These are phyloP conservation scores for Poeciliopsis infans DNA, from an alignment of 2,797 vertebrate species.

Conservation along the genomic window DNA sequence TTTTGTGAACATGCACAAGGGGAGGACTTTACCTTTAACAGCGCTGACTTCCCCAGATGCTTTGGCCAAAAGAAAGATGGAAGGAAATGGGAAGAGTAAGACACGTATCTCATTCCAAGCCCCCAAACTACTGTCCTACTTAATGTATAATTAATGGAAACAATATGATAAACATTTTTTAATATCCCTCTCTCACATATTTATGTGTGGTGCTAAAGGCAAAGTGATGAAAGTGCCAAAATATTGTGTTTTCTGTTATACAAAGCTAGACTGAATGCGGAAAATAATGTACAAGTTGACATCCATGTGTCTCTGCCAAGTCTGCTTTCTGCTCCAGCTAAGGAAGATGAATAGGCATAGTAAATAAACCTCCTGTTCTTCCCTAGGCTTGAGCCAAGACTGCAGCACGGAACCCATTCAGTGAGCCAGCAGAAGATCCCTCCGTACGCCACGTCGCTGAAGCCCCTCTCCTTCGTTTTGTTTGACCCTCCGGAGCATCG, in stretches of 20 bases:
- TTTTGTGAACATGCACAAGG: conserved; percentile 73
- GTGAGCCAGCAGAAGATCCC: conserved; percentile 64
- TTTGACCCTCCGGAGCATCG: conserved; percentile 28
- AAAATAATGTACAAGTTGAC: conserved; percentile 64
- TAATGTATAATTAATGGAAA: conserved; percentile 27
- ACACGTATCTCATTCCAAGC: conserved; percentile 21
- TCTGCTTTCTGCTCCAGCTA: conserved; percentile 60
- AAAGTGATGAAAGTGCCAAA: conserved; percentile 44
- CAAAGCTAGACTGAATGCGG: conserved; percentile 40
- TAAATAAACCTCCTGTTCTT: conserved; percentile 72
- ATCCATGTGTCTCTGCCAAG: conserved; percentile 59
- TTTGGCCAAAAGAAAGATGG: conserved; percentile 76
- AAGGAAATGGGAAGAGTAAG: conserved; percentile 76
- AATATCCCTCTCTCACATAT: conserved; percentile 18
- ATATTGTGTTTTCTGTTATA: conserved; percentile 53
- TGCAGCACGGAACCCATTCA: conserved; percentile 64
- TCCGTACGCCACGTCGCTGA: conserved; percentile 43
- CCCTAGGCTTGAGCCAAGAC: conserved; percentile 74
- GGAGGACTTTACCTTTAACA: conserved; percentile 68
- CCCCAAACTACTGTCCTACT: conserved; percentile 28
- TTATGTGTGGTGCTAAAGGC: conserved; percentile 31
- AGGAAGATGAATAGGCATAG: conserved; percentile 63
- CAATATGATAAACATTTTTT: conserved; percentile 20
- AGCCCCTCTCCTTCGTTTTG: conserved; percentile 33
- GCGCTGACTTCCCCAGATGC: conserved; percentile 74